Base-by-base conservation (phyloP, 2,888 invertebrate genomes). In the Netelia virgata region DNA sequence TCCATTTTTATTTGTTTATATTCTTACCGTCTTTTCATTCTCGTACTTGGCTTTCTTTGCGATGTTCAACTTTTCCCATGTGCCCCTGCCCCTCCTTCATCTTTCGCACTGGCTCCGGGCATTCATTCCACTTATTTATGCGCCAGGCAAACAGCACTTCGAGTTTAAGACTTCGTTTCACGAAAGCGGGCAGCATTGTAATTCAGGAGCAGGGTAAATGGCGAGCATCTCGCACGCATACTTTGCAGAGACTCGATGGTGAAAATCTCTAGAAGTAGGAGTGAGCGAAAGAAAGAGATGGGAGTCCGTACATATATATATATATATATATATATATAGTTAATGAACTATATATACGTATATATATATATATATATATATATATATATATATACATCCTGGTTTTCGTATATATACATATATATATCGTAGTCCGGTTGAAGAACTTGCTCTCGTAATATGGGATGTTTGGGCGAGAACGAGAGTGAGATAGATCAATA, bases 201-300 rank as follows among this genome's bases (percentile, higher is more conserved):
- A 90, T 90, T 90, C 88, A 89, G 86, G 88, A 87, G 86, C 88
- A 90, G 89, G 86, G 88, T 64, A 53, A 82, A 84, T 78, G 77
- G 50, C 64, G 61, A 79, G 61, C 55, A 63, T 79, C n/a, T 63
- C 68, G 16, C 28, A 16, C 20, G 55, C 47, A 66, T 53, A 66
- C 50, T 53, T 55, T 55, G n/a, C 18, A n/a, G 55, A 55, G 55
- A 1, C n/a, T 47, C 14, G 47, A 14, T 3, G 47, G 14, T 47
- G 47, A 14, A 47, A 47, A 47, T 47, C 47, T 10, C 11, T 47
- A 47, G 14, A 47, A 14, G 47, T 28, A 64, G 59, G 76, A 68
- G 76, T 41, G 28, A 47, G 47, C 14, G 47, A 47, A 2, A 47
- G 47, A 11, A 11, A 47, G 11, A 47, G 47, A 47, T 47, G 14